Conservation (phyloP, 2,888 invertebrate species). For the Dryomyza anilis region DNA sequence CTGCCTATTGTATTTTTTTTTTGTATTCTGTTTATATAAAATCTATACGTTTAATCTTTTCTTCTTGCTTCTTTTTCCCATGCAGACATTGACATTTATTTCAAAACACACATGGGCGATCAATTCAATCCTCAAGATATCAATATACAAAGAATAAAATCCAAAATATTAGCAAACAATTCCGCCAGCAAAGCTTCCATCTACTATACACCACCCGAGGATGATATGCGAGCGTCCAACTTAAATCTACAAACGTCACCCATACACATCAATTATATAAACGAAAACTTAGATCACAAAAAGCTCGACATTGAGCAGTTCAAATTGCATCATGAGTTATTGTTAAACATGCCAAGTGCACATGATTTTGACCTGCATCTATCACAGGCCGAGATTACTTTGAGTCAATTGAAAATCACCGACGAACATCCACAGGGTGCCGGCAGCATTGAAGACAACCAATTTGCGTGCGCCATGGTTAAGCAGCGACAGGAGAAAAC, state of each 20-base stretch:
- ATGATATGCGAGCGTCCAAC: conserved; percentile 42
- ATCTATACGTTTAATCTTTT: background rate
- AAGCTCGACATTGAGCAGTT: conserved; percentile 46
- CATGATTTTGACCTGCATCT: conserved; percentile 27
- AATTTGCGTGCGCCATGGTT: conserved; percentile 35
- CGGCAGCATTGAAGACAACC: conserved; percentile 52
- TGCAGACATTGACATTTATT: conserved; percentile 59
- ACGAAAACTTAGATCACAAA: conserved; percentile 54
- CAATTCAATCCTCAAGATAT: conserved; percentile 47
- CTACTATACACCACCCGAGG: conserved; percentile 75
- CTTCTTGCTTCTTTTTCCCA: conserved; percentile 13
- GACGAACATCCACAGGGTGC: conserved; percentile 37
- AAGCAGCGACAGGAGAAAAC: conserved; percentile 22
- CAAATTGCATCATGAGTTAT: conserved; percentile 39
- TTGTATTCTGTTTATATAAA: background rate
- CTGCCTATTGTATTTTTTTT: background rate
- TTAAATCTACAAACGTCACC: conserved; percentile 60
- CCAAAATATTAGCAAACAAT: conserved; percentile 50
- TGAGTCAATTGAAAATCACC: conserved; percentile 42
- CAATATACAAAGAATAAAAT: conserved; percentile 50
- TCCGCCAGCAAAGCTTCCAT: conserved; percentile 73
- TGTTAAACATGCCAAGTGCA: conserved; percentile 39
- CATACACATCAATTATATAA: conserved; percentile 65
- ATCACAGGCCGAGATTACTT: conserved; percentile 32
- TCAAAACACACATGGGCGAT: conserved; percentile 54